Evolutionary conservation across 2,113 vertebrate species (phyloP).

Genomic region (Cairina moschata): DNA sequence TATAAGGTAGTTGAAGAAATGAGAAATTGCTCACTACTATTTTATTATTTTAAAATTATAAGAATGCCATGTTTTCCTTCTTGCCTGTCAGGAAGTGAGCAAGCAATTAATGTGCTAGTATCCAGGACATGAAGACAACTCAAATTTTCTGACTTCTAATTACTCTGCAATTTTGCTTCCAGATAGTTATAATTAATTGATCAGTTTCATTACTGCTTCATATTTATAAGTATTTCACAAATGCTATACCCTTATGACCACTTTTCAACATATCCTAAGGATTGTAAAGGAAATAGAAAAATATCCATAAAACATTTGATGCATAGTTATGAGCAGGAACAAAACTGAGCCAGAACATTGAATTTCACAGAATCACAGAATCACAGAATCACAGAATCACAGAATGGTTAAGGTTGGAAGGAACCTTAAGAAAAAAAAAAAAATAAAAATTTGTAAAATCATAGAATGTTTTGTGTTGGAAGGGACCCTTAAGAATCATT

Average conservation of each 20-base stretch:
- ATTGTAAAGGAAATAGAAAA: neutral
- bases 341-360: neutral
- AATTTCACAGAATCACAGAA: neutral
- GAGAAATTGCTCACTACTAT: neutral
- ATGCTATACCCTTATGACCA: neutral
- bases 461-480: too few relatives aligned
- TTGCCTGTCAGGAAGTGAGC: neutral
- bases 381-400: neutral
- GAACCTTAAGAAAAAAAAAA: neutral
- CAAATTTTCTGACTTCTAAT: neutral
- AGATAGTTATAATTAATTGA: neutral
- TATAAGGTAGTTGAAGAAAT: neutral
- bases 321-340: neutral
- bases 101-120: neutral
- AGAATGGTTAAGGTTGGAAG: neutral
- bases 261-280: neutral
- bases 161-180: neutral
- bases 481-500: too few relatives aligned
- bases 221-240: neutral
- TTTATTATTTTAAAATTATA: neutral
- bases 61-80: neutral
- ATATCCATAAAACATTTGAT: neutral
- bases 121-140: neutral
- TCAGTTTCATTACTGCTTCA: neutral
- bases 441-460: neutral